phyloP scores from a whole-genome alignment of 2,888 invertebrate genomes.

The Caenorhabditis sp. region DNA sequence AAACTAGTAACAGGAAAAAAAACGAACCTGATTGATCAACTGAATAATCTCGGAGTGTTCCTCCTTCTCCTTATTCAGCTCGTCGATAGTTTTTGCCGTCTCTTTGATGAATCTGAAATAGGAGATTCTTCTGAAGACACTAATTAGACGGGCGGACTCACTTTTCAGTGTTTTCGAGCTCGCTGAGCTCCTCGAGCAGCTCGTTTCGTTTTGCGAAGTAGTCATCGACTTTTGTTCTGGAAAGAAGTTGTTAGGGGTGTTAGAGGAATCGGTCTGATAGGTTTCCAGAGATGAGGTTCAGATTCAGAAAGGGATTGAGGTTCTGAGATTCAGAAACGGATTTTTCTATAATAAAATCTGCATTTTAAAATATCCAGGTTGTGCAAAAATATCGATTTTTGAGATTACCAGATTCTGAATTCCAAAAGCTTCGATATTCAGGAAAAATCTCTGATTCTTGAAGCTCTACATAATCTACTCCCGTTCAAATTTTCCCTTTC shows the following conservation, averaged over 20 bases:
- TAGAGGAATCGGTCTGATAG: too few relatives aligned
- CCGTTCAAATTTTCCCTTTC: too few relatives aligned
- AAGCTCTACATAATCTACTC: too few relatives aligned
- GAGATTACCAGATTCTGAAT: too few relatives aligned
- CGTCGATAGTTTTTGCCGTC: constrained; percentile 76
- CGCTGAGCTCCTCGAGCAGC: constrained; percentile 73
- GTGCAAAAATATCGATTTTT: too few relatives aligned
- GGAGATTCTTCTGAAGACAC: neutral
- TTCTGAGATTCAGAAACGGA: too few relatives aligned
- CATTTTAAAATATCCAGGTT: too few relatives aligned
- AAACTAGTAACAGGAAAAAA: neutral
- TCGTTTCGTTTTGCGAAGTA: constrained; percentile 68
- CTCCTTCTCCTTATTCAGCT: constrained; percentile 79
- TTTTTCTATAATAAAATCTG: too few relatives aligned
- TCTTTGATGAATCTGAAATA: constrained; percentile 74
- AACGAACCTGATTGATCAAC: constrained; percentile 77
- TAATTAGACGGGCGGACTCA: constrained; percentile 27
- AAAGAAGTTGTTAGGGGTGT: neutral
- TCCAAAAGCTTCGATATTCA: too few relatives aligned
- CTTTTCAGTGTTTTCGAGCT: constrained; percentile 67
- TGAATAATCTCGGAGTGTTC: constrained; percentile 81
- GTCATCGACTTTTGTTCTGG: constrained; percentile 64
- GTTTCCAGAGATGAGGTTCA: too few relatives aligned
- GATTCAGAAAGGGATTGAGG: too few relatives aligned
- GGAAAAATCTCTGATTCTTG: too few relatives aligned